Evolutionary conservation across 2,888 invertebrate species (phyloP).

Genomic region (Microctonus brassicae): DNA sequence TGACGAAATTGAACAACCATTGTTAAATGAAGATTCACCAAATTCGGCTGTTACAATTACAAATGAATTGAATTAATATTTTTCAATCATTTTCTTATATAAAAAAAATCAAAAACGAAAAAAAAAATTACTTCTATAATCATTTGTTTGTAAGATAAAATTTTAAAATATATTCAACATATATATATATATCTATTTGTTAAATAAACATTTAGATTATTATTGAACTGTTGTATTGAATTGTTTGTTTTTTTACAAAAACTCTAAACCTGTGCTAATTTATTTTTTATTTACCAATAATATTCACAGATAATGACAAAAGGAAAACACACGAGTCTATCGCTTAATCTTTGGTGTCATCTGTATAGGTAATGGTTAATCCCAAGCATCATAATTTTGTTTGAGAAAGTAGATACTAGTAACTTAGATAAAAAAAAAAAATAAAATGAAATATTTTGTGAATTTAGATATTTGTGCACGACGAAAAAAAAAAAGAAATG

Average conservation of each 20-base stretch:
- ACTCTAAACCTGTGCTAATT: background rate
- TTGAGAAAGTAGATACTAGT: conserved; percentile 10
- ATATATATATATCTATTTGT: conserved; percentile 12
- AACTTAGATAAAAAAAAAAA: conserved; percentile 3
- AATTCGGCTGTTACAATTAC: conserved; percentile 36
- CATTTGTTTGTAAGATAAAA: background rate
- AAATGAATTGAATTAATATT: conserved; percentile 35
- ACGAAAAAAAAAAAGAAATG: background rate
- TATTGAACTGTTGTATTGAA: conserved; percentile 8
- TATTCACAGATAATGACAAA: conserved; percentile 15
- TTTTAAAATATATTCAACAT: background rate
- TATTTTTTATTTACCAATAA: conserved; percentile 7
- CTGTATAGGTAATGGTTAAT: conserved; percentile 22
- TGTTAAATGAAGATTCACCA: conserved; percentile 14
- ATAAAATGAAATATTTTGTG: background rate
- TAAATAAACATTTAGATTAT: conserved; percentile 20
- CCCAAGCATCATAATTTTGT: conserved; percentile 18
- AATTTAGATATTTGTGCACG: conserved; percentile 18
- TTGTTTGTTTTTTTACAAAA: background rate
- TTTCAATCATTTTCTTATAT: background rate
- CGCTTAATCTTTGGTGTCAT: conserved; percentile 4
- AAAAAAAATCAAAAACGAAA: background rate
- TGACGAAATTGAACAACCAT: conserved; percentile 42
- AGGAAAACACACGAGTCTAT: background rate
- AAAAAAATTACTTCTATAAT: conserved; percentile 12